phyloP scores from a whole-genome alignment of 2,797 vertebrate genomes.

The Darevskia mixta region DNA sequence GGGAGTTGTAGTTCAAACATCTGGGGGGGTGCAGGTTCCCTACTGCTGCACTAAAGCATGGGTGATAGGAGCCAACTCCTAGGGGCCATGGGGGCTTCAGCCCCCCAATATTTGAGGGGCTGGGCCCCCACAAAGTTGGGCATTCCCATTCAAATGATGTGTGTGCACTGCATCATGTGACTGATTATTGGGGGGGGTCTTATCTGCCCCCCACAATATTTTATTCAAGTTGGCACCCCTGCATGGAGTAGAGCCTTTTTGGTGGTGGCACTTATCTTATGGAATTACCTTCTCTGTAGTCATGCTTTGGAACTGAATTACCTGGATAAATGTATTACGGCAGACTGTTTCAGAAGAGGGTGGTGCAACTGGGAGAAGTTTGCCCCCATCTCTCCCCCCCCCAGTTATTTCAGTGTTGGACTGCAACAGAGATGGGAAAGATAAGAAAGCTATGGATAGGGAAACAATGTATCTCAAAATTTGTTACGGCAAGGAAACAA shows the following conservation, averaged over 20 bases:
- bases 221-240: too few relatives aligned
- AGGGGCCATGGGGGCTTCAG: too few relatives aligned
- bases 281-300: neutral
- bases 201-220: too few relatives aligned
- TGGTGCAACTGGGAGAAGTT: neutral
- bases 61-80: too few relatives aligned
- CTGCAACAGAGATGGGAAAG: neutral
- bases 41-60: neutral
- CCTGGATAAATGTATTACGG: neutral
- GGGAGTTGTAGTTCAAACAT: too few relatives aligned
- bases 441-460: neutral
- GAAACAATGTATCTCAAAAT: neutral
- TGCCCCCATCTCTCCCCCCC: neutral
- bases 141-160: too few relatives aligned
- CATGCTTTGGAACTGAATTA: neutral
- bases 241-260: neutral
- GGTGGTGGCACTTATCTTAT: neutral
- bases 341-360: neutral
- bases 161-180: too few relatives aligned
- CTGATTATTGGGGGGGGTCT: too few relatives aligned
- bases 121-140: too few relatives aligned
- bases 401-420: neutral
- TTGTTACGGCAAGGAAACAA: neutral
- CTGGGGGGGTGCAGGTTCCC: too few relatives aligned
- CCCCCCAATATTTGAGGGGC: too few relatives aligned